These are phyloP conservation scores for Formica exsecta DNA, from an alignment of 1,140 invertebrate genomes.

Conservation along the genomic window DNA sequence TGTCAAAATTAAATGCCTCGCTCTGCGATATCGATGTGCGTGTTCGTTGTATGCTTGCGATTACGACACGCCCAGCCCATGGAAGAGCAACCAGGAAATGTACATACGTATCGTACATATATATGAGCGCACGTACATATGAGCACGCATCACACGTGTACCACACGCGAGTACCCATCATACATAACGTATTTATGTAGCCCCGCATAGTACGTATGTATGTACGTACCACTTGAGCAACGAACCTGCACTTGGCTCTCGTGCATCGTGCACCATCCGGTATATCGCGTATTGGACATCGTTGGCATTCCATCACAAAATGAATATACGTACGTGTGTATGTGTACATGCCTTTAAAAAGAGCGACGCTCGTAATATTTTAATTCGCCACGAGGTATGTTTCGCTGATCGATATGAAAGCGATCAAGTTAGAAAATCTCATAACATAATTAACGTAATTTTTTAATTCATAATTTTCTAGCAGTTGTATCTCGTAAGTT, in stretches of 20 bases:
- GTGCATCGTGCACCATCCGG: slow-evolving; percentile 33
- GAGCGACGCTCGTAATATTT: slow-evolving; percentile 20
- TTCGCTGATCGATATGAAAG: slow-evolving; percentile 20
- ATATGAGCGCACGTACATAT: not conserved
- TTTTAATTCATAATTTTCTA: not conserved
- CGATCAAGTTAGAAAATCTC: slow-evolving; percentile 8
- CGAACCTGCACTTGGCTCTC: slow-evolving; percentile 6
- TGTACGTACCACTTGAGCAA: slow-evolving; percentile 27
- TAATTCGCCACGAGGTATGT: not conserved
- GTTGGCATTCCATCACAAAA: slow-evolving; percentile 65
- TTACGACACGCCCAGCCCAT: slow-evolving; percentile 72
- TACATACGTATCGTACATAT: slow-evolving; percentile 46
- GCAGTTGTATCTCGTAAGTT: not conserved
- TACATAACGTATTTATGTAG: slow-evolving; percentile 56
- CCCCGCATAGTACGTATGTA: slow-evolving; percentile 5
- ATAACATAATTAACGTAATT: not conserved
- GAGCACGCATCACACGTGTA: slow-evolving; percentile 18
- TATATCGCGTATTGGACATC: slow-evolving; percentile 64
- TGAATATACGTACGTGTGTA: not conserved
- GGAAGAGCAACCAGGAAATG: slow-evolving; percentile 75
- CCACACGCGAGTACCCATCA: slow-evolving; percentile 9
- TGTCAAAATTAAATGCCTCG: slow-evolving; percentile 55
- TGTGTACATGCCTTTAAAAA: not conserved
- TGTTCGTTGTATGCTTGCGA: slow-evolving; percentile 50
- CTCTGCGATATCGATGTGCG: slow-evolving; percentile 12